A percentile compares a stretch with the other conserved stretches of the same genome.
Evolutionary conservation across 2,113 vertebrate genomes (phyloP).

Genomic region (Rhipidura dahli): DNA sequence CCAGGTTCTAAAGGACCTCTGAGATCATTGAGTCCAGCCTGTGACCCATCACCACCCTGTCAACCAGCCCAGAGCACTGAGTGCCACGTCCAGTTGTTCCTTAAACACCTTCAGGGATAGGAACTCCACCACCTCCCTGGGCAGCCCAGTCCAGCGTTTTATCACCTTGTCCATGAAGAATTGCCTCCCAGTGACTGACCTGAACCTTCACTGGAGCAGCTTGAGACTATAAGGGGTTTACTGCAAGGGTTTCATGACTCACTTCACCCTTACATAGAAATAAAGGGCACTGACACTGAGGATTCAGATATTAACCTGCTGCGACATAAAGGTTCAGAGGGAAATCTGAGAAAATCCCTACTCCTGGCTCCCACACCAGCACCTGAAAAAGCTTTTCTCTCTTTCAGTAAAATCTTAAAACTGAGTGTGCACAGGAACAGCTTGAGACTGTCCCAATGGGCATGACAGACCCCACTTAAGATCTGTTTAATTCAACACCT

Average conservation of each 20-base stretch:
- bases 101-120: not conserved
- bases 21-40: not conserved
- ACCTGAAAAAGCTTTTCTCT: not conserved
- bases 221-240: not conserved
- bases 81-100: fast-evolving
- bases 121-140: not conserved
- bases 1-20: not conserved
- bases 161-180: not conserved
- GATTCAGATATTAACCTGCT: not conserved
- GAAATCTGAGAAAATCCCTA: not conserved
- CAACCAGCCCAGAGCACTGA: not conserved
- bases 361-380: not conserved
- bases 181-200: not conserved
- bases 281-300: not conserved
- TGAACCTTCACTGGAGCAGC: not conserved
- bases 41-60: not conserved
- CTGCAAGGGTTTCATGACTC: not conserved
- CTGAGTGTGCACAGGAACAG: not conserved
- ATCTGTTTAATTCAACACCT: not conserved
- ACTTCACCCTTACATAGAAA: not conserved
- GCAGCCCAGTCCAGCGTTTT: not conserved
- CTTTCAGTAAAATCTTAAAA: not conserved
- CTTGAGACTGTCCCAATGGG: not conserved
- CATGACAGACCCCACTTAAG: not conserved
- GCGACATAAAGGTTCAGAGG: not conserved